Percentiles rank a stretch among this genome's conserved stretches.
Evolutionary conservation across 1,140 invertebrate genomes (phyloP).

Genomic region (Zaprionus gabonicus): DNA sequence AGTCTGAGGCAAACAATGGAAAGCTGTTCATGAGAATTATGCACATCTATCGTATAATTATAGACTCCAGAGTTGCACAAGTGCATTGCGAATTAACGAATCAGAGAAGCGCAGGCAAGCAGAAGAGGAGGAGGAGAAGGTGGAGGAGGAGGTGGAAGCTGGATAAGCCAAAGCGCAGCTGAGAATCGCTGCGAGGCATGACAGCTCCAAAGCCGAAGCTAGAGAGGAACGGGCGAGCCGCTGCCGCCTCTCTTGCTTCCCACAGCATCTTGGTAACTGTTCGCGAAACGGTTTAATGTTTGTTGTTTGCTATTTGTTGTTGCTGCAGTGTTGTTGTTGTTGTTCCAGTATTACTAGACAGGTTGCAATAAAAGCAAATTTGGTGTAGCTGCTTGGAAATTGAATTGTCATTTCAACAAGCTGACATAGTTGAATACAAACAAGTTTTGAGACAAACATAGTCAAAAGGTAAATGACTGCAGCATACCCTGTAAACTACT

Average conservation of each 20-base stretch:
- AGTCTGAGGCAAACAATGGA: background rate
- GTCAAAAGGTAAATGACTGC: background rate
- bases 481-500: background rate
- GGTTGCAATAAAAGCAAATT: slow-evolving; percentile 5
- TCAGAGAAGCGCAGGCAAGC: background rate
- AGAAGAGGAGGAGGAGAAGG: background rate
- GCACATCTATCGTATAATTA: slow-evolving; percentile 4
- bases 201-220: background rate
- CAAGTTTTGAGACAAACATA: background rate
- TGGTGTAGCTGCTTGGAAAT: slow-evolving; percentile 1
- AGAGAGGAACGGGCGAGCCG: background rate
- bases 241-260: background rate
- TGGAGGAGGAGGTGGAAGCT: background rate
- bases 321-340: background rate
- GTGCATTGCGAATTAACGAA: slow-evolving; percentile 4
- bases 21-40: slow-evolving; percentile 8
- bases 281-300: background rate
- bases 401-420: slow-evolving; percentile 1
- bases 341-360: background rate
- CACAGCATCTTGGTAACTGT: background rate
- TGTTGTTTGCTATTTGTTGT: background rate
- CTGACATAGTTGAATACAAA: background rate
- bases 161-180: background rate
- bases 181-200: background rate
- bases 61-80: slow-evolving; percentile 6